Percentiles rank a stretch among this genome's conserved stretches.
Conservation (phyloP, 2,888 invertebrate species). For the Cepaea hortensis region DNA sequence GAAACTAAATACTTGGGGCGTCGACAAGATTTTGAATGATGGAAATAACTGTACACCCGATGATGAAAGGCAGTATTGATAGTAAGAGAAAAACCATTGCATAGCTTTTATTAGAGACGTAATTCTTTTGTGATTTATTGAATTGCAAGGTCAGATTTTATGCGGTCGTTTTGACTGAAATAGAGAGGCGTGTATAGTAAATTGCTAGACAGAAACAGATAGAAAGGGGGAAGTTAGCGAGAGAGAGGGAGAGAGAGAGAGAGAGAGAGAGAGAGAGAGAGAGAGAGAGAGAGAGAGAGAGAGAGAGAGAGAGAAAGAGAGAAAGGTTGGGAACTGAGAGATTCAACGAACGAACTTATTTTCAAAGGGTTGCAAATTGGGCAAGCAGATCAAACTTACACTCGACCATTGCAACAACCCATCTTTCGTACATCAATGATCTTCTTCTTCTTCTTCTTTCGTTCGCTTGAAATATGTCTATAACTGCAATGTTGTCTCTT, state of each 20-base stretch:
- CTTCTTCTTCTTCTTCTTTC: too few relatives aligned
- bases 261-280: neutral
- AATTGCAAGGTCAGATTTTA: neutral
- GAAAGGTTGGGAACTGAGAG: too few relatives aligned
- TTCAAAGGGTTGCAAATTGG: too few relatives aligned
- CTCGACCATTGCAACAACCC: too few relatives aligned
- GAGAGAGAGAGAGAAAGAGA: neutral
- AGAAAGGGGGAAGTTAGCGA: neutral
- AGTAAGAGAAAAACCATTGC: neutral
- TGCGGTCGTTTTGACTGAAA: neutral
- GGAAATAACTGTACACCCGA: neutral
- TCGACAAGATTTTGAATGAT: neutral
- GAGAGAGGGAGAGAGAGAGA: neutral
- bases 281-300: neutral
- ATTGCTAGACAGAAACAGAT: neutral
- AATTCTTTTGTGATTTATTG: too few relatives aligned
- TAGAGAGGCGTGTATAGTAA: neutral
- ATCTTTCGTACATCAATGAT: too few relatives aligned
- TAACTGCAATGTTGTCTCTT: too few relatives aligned
- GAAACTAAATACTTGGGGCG: neutral
- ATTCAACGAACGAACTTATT: too few relatives aligned
- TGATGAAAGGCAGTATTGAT: conserved; percentile 1
- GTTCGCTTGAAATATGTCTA: too few relatives aligned
- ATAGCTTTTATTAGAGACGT: too few relatives aligned
- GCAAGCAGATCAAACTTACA: too few relatives aligned